phyloP scores from a whole-genome alignment of 2,113 vertebrate genomes.

The Raphicerus campestris region DNA sequence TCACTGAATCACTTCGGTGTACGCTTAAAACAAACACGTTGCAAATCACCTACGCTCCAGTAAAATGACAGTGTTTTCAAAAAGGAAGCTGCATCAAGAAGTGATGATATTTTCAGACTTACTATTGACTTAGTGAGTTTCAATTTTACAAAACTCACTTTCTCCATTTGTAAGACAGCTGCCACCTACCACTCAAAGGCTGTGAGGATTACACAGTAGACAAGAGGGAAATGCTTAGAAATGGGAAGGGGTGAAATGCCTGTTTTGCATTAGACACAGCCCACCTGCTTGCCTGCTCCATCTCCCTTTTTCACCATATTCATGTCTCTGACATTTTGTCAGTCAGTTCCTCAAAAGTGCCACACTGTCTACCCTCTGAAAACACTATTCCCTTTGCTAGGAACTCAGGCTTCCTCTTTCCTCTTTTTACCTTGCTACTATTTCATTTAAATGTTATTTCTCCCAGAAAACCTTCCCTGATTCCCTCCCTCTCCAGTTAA shows the following conservation, averaged over 20 bases:
- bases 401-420: neutral
- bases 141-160: neutral
- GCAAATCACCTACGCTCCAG: neutral
- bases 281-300: neutral
- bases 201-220: neutral
- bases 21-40: neutral
- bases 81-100: neutral
- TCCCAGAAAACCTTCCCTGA: neutral
- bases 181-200: neutral
- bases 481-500: neutral
- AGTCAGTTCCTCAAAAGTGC: neutral
- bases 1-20: neutral
- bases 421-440: neutral
- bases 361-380: neutral
- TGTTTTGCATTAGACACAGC: neutral
- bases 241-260: neutral
- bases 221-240: neutral
- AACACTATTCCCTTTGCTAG: neutral
- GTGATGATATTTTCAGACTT: neutral
- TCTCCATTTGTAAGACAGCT: neutral
- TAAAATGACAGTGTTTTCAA: neutral
- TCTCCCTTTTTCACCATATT: neutral
- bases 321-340: neutral
- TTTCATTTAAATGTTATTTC: neutral
- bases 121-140: neutral